phyloP scores from a whole-genome alignment of 2,113 vertebrate species.

The Aegotheles bennettii region DNA sequence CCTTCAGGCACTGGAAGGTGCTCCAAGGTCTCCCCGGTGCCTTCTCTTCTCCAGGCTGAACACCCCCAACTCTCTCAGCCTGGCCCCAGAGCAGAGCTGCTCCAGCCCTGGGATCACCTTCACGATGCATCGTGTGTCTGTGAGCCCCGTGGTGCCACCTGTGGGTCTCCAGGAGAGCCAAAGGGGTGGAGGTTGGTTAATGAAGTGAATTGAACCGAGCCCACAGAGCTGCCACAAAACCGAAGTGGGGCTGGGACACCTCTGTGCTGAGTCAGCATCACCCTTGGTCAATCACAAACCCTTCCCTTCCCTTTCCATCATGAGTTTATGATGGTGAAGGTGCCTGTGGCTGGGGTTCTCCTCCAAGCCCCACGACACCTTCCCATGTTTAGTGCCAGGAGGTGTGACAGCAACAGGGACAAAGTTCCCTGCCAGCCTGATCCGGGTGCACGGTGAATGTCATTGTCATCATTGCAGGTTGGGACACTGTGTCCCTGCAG shows the following conservation, averaged over 20 bases:
- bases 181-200: background rate
- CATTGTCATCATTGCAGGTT: accelerated
- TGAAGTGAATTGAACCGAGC: background rate
- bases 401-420: accelerated
- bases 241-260: background rate
- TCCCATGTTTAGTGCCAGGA: accelerated
- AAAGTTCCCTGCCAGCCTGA: background rate
- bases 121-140: background rate
- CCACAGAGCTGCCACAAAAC: background rate
- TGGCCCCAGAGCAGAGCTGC: too few relatives aligned
- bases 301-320: background rate
- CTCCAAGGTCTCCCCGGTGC: too few relatives aligned
- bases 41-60: too few relatives aligned
- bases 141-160: accelerated
- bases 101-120: too few relatives aligned
- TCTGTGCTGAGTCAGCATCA: background rate
- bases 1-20: too few relatives aligned
- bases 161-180: accelerated
- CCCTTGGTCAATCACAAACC: accelerated
- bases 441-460: accelerated
- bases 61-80: too few relatives aligned
- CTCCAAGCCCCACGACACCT: background rate
- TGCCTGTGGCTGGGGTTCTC: background rate
- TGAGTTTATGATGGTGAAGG: accelerated
- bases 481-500: accelerated